Evolutionary conservation across 2,888 invertebrate genomes (phyloP), one percentile per base, ranked within the genome.

Genomic region (Sarcophaga subvicina): DNA sequence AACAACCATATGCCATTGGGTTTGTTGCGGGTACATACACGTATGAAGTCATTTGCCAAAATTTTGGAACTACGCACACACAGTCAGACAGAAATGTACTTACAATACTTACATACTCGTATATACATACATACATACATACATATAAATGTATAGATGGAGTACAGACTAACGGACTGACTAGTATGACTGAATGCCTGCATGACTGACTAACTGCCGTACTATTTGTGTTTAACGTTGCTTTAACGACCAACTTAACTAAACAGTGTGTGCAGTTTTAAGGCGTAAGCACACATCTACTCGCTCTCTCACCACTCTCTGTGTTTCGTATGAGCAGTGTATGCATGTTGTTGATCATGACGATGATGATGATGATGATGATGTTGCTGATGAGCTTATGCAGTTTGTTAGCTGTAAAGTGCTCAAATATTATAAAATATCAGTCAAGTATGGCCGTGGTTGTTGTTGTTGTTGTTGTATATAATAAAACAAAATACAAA

Each of bases 21-120:
- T 37, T 37, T 37, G 10, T 37, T 37, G 37, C 10, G 37, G 14
- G 17, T 14, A 54, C 12, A 54, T 54, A 17, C 22, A 86, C 89
- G 86, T 89, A 90, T 92, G 90, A 91, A 92, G 92, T 91, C 91
- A 91, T 92, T 91, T 92, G 91, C 90, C 89, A 89, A 90, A 91
- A 90, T 90, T 49, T 89, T 88, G 88, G 89, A 88, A 88, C 89
- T 89, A 89, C 88, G 87, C 88, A 75, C 88, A 88, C 85, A 88
- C 83, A 14, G 0, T 54, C 14, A 14, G 54, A 54, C 54, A 12
- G 54, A 17, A 17, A 54, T 54, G 17, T 54, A 54, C 10, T 37
- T 37, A 37, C 37, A 37, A 37, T 37, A 37, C 37, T 37, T 37
- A 37, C 37, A 37, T 37, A n/a, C n/a, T n/a, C n/a, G n/a, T n/a